Percentiles rank a stretch among this genome's conserved stretches.
These are phyloP conservation scores for Acleris literana DNA, from an alignment of 2,888 invertebrate species.

Conservation along the genomic window DNA sequence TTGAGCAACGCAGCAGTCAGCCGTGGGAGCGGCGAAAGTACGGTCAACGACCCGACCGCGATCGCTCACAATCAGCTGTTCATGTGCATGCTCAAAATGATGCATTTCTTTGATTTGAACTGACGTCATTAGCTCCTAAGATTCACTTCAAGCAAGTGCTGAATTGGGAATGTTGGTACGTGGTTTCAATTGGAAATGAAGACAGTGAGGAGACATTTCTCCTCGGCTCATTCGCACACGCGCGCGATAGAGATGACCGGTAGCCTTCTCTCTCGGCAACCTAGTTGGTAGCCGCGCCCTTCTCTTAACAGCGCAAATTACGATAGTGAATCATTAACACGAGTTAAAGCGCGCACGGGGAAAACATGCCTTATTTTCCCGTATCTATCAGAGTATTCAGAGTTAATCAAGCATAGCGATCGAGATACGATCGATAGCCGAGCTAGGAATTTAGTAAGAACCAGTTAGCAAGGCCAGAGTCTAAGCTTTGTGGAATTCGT, in stretches of 20 bases:
- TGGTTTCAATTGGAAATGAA: constrained; percentile 57
- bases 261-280: constrained; percentile 59
- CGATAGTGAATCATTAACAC: constrained; percentile 26
- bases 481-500: constrained; percentile 30
- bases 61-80: constrained; percentile 78
- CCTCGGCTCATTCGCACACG: constrained; percentile 23
- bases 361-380: constrained; percentile 35
- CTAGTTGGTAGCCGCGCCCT: constrained; percentile 65
- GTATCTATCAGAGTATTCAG: constrained; percentile 16
- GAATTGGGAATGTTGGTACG: constrained; percentile 42
- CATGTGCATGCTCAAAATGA: constrained; percentile 59
- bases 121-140: constrained; percentile 8
- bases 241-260: constrained; percentile 55
- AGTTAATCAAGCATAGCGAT: constrained; percentile 27
- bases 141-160: constrained; percentile 4
- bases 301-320: constrained; percentile 51
- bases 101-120: constrained; percentile 38
- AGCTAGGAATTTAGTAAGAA: constrained; percentile 36
- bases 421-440: constrained; percentile 23
- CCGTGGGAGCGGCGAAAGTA: constrained; percentile 81
- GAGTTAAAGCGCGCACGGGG: constrained; percentile 32
- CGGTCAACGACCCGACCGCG: constrained; percentile 73
- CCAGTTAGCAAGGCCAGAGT: constrained; percentile 31
- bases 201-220: constrained; percentile 46
- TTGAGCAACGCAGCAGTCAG: constrained; percentile 68